phyloP scores from a whole-genome alignment of 2,888 invertebrate genomes.

The Gisinianus flammeolus region DNA sequence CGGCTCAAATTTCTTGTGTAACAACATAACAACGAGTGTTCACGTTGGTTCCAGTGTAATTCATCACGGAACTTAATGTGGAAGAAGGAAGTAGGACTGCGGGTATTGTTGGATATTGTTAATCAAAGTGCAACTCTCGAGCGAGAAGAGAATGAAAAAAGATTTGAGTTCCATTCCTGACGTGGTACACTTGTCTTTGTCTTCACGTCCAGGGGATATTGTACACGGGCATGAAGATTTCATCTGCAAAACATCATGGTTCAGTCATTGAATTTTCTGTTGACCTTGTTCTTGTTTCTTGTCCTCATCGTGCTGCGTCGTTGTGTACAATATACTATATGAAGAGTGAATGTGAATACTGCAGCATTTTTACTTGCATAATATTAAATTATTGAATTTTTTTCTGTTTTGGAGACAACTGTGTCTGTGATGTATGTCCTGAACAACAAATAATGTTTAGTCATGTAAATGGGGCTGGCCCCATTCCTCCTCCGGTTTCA shows the following conservation, averaged over 20 bases:
- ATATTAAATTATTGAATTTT: no score
- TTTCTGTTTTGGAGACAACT: no score
- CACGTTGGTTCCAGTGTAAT: background rate
- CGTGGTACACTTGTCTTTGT: background rate
- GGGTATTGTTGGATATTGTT: background rate
- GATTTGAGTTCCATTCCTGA: background rate
- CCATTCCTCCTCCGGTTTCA: slow-evolving; percentile 40
- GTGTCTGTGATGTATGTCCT: background rate
- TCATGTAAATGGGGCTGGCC: slow-evolving; percentile 48
- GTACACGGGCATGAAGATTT: no score
- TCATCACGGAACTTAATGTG: background rate
- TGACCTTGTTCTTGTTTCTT: background rate
- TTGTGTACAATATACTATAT: background rate
- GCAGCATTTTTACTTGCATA: no score
- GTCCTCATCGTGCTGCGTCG: no score
- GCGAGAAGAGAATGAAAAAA: background rate
- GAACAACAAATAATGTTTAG: slow-evolving; percentile 11
- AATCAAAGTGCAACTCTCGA: background rate
- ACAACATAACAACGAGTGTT: background rate
- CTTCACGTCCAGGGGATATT: no score
- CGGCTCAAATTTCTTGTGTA: background rate
- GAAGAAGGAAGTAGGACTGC: background rate
- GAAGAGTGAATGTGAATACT: background rate
- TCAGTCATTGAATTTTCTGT: background rate
- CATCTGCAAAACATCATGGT: no score